Evolutionary conservation across 2,113 vertebrate species (phyloP).

Genomic region (Lycocorax pyrrhopterus): DNA sequence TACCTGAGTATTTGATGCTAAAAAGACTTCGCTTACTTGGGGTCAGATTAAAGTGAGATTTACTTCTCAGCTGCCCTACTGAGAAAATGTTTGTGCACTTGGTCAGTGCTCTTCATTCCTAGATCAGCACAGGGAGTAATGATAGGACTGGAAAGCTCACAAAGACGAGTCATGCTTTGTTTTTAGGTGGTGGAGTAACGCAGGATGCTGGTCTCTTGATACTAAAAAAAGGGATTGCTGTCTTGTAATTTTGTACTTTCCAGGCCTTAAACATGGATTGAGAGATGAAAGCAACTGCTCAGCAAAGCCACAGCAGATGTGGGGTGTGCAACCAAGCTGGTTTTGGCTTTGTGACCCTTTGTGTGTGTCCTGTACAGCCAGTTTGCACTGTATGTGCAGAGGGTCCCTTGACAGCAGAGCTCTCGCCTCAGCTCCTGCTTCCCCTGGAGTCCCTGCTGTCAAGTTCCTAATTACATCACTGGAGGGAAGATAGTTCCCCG

Average conservation of each 20-base stretch:
- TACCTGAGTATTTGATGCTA: not conserved
- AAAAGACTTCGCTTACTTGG: not conserved
- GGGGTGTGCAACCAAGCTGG: not conserved
- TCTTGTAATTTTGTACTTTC: conserved; percentile 16
- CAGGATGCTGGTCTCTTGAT: not conserved
- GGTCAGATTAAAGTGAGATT: not conserved
- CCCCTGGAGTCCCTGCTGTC: not conserved
- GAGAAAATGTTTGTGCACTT: not conserved
- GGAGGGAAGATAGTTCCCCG: not conserved
- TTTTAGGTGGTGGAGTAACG: not conserved
- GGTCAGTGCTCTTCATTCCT: not conserved
- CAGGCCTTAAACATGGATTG: not conserved
- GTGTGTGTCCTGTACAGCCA: not conserved
- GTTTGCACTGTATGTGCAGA: not conserved
- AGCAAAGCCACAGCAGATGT: not conserved
- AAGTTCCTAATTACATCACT: not conserved
- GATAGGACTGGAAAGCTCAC: not conserved
- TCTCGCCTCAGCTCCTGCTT: not conserved
- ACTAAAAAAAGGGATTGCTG: not conserved
- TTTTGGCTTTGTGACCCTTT: not conserved
- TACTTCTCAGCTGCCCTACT: not conserved
- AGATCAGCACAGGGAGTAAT: not conserved
- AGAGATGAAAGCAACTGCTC: not conserved
- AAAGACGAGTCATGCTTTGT: not conserved
- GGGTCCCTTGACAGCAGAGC: not conserved